A percentile compares a stretch with the other conserved stretches of the same genome.
Conservation (phyloP, 1,140 invertebrate genomes). For the Ceratina calcarata region DNA sequence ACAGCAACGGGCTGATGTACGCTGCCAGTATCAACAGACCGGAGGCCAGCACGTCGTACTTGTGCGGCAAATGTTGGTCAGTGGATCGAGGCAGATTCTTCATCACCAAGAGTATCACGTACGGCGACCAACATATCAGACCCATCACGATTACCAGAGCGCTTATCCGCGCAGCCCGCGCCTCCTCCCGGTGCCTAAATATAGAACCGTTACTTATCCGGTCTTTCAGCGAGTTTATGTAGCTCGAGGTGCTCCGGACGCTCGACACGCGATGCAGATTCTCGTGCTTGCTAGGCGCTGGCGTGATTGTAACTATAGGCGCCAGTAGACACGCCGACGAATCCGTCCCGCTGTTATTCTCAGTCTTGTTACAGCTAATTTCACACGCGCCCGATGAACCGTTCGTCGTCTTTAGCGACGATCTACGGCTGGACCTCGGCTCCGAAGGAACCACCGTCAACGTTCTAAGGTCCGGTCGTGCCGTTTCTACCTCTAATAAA, state of each 20-base stretch:
- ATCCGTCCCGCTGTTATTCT: slow-evolving; percentile 15
- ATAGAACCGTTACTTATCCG: slow-evolving; percentile 91
- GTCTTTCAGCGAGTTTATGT: slow-evolving; percentile 87
- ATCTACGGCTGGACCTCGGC: slow-evolving; percentile 6
- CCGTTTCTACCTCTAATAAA: not conserved
- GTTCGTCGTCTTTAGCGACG: not conserved
- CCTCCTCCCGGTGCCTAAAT: slow-evolving; percentile 90
- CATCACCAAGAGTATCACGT: slow-evolving; percentile 81
- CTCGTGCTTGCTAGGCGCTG: slow-evolving; percentile 74
- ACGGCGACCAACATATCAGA: slow-evolving; percentile 86
- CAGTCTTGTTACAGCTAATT: slow-evolving; percentile 17
- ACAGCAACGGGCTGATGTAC: slow-evolving; percentile 88
- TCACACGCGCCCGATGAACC: too few species aligned
- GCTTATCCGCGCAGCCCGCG: slow-evolving; percentile 89
- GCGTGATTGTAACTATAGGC: slow-evolving; percentile 79
- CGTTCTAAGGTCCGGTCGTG: not conserved
- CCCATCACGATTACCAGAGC: slow-evolving; percentile 87
- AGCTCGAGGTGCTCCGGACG: slow-evolving; percentile 78
- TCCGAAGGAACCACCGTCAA: not conserved
- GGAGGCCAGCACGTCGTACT: slow-evolving; percentile 81
- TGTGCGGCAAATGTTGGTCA: slow-evolving; percentile 73
- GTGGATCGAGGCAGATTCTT: slow-evolving; percentile 75
- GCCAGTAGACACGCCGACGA: slow-evolving; percentile 61
- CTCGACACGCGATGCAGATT: slow-evolving; percentile 75
- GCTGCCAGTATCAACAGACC: slow-evolving; percentile 86